Evolutionary conservation across 2,888 invertebrate genomes (phyloP), one percentile per base, ranked within the genome.

Genomic region (Polyploca ridens): DNA sequence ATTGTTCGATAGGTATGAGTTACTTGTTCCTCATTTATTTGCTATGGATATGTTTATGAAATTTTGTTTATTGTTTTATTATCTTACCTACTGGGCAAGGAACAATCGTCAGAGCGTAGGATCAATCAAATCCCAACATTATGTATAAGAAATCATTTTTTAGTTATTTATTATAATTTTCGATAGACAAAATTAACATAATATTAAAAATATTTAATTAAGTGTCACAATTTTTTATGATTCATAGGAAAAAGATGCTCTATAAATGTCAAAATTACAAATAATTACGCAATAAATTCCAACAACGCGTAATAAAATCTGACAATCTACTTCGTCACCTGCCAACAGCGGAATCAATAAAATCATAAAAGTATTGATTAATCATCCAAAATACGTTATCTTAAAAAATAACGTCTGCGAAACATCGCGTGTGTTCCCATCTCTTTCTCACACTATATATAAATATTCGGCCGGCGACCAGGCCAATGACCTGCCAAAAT

Each of bases 401-500:
- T 49, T 7, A 49, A 49, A 49, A 49, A 49, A 49, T 49, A n/a
- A n/a, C 69, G 66, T 49, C 73, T 76, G 73, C 76, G 67, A 77
- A 76, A 73, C 72, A 75, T 83, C 82, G 85, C 82, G 78, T 82
- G 81, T 76, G 62, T 68, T 70, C 62, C 72, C 64, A 67, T 76
- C 76, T 64, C 70, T 41, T 63, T 75, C 74, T 69, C 69, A 69
- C 78, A 78, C 75, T 85, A 84, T 78, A 82, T 79, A 76, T 81
- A 83, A 80, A 77, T 81, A 75, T 69, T 73, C 86, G 87, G 87
- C 78, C 87, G 86, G 70, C 82, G 86, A 81, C 84, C 84, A 82
- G 90, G 88, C 73, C 88, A 71, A 65, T 79, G 91, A 89, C 82
- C 91, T 76, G 86, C 89, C 88, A 86, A 90, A 91, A 82, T 87